Evolutionary conservation across 2,888 invertebrate genomes (phyloP).

Genomic region (Sarcophaga variegata): DNA sequence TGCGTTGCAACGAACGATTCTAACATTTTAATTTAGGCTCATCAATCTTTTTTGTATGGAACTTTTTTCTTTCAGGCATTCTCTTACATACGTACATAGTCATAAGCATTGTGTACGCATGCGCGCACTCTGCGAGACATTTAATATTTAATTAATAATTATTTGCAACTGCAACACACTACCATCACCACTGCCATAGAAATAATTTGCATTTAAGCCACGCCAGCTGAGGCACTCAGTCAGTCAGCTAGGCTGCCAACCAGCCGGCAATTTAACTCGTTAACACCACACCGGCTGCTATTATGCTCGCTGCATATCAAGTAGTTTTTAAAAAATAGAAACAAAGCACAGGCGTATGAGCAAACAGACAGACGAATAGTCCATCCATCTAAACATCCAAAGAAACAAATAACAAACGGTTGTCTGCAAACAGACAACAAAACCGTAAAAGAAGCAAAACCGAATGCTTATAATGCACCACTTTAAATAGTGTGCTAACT

Average conservation of each 20-base stretch:
- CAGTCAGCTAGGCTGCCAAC: slow-evolving; percentile 21
- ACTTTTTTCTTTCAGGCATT: not conserved
- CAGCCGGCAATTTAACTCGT: slow-evolving; percentile 48
- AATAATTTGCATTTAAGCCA: not conserved
- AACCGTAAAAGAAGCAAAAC: slow-evolving; percentile 11
- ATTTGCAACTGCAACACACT: slow-evolving; percentile 57
- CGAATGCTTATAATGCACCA: slow-evolving; percentile 50
- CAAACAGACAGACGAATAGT: slow-evolving; percentile 25
- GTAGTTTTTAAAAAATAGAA: slow-evolving; percentile 29
- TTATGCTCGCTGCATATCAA: slow-evolving; percentile 60
- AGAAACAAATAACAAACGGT: not conserved
- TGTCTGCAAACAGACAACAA: not conserved
- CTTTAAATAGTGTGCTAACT: slow-evolving; percentile 63
- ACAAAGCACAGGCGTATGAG: not conserved
- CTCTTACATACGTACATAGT: not conserved
- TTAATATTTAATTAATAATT: slow-evolving; percentile 69
- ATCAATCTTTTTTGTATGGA: slow-evolving; percentile 57
- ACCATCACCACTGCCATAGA: slow-evolving; percentile 5
- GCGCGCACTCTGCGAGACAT: slow-evolving; percentile 53
- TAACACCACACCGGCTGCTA: slow-evolving; percentile 46
- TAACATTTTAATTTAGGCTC: slow-evolving; percentile 64
- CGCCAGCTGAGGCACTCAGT: slow-evolving; percentile 25
- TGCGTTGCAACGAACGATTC: slow-evolving; percentile 48
- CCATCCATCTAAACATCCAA: slow-evolving; percentile 5
- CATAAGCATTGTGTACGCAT: slow-evolving; percentile 20